These are phyloP conservation scores for Helogale parvula DNA, from an alignment of 2,113 vertebrate species.

Conservation along the genomic window DNA sequence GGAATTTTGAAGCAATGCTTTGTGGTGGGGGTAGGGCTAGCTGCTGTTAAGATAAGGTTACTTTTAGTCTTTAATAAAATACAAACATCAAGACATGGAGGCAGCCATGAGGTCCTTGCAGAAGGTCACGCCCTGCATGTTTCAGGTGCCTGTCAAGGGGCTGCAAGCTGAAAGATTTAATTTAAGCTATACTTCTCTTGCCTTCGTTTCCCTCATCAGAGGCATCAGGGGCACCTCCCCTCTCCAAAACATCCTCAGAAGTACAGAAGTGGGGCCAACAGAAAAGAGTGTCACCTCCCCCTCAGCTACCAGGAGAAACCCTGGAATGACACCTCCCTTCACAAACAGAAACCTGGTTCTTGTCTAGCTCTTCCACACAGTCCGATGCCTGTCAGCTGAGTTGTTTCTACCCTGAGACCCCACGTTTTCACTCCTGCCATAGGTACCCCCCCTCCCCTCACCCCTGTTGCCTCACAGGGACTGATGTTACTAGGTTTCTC, in stretches of 20 bases:
- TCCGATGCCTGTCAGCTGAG: background rate
- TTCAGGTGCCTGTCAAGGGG: too few relatives aligned
- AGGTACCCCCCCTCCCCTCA: too few relatives aligned
- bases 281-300: background rate
- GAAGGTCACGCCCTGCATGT: too few relatives aligned
- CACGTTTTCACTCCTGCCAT: background rate
- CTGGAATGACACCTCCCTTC: fast-evolving
- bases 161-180: too few relatives aligned
- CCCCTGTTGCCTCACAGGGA: fast-evolving
- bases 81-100: too few relatives aligned
- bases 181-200: too few relatives aligned
- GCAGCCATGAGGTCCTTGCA: too few relatives aligned
- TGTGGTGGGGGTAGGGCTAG: too few relatives aligned
- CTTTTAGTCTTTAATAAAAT: too few relatives aligned
- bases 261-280: background rate
- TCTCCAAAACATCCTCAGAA: background rate
- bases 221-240: fast-evolving
- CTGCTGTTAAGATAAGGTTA: too few relatives aligned
- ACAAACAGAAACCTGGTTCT: background rate
- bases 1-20: too few relatives aligned
- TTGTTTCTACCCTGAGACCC: too few relatives aligned
- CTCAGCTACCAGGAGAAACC: background rate
- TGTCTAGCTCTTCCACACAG: background rate
- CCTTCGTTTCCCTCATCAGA: background rate
- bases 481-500: background rate